phyloP scores from a whole-genome alignment of 2,113 vertebrate species.

The Tringa solitaria region DNA sequence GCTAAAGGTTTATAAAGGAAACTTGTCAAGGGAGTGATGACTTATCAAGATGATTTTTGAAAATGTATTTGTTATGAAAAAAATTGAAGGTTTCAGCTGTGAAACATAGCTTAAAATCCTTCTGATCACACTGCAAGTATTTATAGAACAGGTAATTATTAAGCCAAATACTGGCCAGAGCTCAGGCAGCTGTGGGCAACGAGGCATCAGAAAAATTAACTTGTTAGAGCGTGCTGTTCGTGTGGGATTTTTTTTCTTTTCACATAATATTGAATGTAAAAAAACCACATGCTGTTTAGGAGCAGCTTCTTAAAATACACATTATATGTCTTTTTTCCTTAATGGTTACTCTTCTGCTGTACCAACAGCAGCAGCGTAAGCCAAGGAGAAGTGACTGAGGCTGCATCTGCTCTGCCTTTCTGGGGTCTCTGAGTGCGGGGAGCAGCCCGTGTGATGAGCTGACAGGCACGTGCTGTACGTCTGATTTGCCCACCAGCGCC shows the following conservation, averaged over 20 bases:
- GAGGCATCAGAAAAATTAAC: neutral
- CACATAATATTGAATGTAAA: neutral
- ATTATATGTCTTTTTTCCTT: neutral
- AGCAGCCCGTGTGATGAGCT: neutral
- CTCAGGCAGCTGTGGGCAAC: neutral
- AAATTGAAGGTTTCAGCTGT: neutral
- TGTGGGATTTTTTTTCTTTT: neutral
- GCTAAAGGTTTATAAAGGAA: neutral
- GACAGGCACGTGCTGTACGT: neutral
- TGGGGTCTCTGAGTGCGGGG: neutral
- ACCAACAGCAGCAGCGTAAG: neutral
- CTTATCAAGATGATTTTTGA: neutral
- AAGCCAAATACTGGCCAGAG: neutral
- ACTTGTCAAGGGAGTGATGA: neutral
- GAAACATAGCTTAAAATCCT: neutral
- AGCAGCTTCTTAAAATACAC: neutral
- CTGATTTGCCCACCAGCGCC: neutral
- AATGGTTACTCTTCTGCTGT: neutral
- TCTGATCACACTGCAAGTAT: neutral
- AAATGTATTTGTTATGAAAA: neutral
- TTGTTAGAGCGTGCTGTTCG: neutral
- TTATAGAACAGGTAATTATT: neutral
- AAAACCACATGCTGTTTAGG: neutral
- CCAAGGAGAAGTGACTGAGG: neutral
- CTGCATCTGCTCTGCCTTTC: neutral